Percentiles rank a stretch among this genome's conserved stretches.
Conservation (phyloP, 1,140 invertebrate genomes). For the Lethrus apterus region DNA sequence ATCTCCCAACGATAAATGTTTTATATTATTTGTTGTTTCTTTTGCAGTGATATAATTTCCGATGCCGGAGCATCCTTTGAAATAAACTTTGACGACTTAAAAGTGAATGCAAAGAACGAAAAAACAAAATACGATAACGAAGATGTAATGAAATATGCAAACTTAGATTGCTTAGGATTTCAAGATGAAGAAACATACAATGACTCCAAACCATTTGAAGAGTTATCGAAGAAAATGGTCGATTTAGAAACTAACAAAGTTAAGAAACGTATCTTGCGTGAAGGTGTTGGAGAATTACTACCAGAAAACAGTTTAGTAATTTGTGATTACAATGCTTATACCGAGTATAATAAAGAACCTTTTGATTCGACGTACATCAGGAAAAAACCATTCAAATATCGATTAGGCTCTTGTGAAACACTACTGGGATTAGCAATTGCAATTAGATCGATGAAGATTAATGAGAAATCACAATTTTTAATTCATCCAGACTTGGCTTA, state of each 20-base stretch:
- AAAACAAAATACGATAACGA: not conserved
- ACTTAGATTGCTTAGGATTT: slow-evolving; percentile 16
- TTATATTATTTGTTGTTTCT: not conserved
- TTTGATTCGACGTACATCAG: no score
- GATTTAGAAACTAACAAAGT: slow-evolving; percentile 28
- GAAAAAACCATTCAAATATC: no score
- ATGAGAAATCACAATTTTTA: slow-evolving; percentile 59
- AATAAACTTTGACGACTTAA: slow-evolving; percentile 6
- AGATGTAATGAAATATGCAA: slow-evolving; percentile 1
- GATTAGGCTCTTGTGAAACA: slow-evolving; percentile 45
- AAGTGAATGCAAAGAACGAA: not conserved
- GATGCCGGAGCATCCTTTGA: slow-evolving; percentile 8
- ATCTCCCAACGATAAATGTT: not conserved
- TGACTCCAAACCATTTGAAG: slow-evolving; percentile 28
- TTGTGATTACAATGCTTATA: slow-evolving; percentile 62
- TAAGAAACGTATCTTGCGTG: slow-evolving; percentile 32
- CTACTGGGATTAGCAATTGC: slow-evolving; percentile 60
- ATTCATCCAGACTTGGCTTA: slow-evolving; percentile 59
- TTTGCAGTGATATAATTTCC: slow-evolving; percentile 12
- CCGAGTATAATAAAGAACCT: no score
- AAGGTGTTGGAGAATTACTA: slow-evolving; percentile 51
- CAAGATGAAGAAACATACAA: slow-evolving; percentile 28
- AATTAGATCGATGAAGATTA: slow-evolving; percentile 54
- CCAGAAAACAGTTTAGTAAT: slow-evolving; percentile 50
- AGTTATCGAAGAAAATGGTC: slow-evolving; percentile 28